Conservation (phyloP, 2,113 vertebrate genomes). For the Marmota monax region DNA sequence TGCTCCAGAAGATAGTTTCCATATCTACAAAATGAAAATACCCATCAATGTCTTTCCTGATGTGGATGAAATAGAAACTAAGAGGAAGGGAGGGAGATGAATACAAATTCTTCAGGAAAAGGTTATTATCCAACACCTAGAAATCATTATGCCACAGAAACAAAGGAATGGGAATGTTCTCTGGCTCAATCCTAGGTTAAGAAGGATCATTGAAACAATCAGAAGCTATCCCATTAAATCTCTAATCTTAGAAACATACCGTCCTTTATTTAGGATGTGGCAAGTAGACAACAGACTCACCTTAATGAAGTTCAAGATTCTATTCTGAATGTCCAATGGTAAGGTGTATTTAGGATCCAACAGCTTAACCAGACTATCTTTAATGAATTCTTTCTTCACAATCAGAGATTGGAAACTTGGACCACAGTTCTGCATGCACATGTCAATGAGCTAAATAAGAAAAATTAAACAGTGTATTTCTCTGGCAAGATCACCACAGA, state of each 20-base stretch:
- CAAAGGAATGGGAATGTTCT: neutral
- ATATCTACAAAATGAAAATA: neutral
- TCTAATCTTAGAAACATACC: neutral
- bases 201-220: neutral
- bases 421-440: slow-evolving; percentile 90
- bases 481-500: neutral
- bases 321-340: slow-evolving; percentile 88
- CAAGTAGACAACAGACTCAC: slow-evolving; percentile 80
- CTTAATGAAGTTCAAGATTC: slow-evolving; percentile 89
- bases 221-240: neutral
- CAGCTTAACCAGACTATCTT: slow-evolving; percentile 88
- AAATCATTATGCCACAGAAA: slow-evolving; percentile 9
- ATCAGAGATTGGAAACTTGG: slow-evolving; percentile 88
- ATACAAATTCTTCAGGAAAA: slow-evolving; percentile 32
- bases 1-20: neutral
- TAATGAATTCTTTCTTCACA: slow-evolving; percentile 91
- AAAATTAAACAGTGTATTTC: slow-evolving; percentile 36
- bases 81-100: neutral
- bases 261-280: neutral
- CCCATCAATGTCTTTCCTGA: neutral
- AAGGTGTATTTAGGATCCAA: slow-evolving; percentile 89
- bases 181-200: neutral
- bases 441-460: slow-evolving; percentile 88
- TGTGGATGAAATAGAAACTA: neutral
- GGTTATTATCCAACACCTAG: neutral